Base-by-base conservation (phyloP, 2,113 vertebrate species). In the Seriola quinqueradiata region DNA sequence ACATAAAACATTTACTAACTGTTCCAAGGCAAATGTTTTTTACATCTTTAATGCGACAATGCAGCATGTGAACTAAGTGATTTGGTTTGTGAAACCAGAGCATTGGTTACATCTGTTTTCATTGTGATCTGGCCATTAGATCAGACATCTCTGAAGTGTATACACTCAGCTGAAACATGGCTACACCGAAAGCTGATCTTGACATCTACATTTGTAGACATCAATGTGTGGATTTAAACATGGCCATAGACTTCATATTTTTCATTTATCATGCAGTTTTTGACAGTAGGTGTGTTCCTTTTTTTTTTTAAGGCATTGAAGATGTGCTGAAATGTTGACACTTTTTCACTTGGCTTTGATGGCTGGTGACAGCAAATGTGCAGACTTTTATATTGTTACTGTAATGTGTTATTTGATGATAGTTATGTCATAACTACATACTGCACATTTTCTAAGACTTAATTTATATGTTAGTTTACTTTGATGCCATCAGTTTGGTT, bases 31-130 rank as follows among this genome's bases (percentile, higher is more conserved):
- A 77, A 66, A 57, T 36, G 17, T n/a, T 32, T 40, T 52, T 16
- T 11, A 36, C 44, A 61, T 21, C 34, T 44, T 7, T 36, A 6
- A 44, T 34, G 32, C 38, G 69, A 40, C 42, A 19, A 28, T 52
- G 48, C 19, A 44, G 58, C 79, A 74, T 16, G 54, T 46, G 8
- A 70, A 48, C 38, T 69, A 59, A 73, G 34, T 28, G 40, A 13
- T 70, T 66, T 40, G 23, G 13, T 70, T 38, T 50, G 40, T 48
- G 21, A 38, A 3, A 46, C 28, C 21, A 58, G 36, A 59, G 67
- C 44, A 38, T n/a, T 46, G 44, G 28, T 40, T 32, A 13, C 38
- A 28, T 2, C 17, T 1, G 52, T 25, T 71, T 69, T 25, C 12
- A 70, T 2, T 82, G 28, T 59, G 21, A 10, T 63, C 42, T 40